Percentiles rank a stretch among this genome's conserved stretches.
Evolutionary conservation across 2,113 vertebrate species (phyloP).

Genomic region (Amphiprion ocellaris): DNA sequence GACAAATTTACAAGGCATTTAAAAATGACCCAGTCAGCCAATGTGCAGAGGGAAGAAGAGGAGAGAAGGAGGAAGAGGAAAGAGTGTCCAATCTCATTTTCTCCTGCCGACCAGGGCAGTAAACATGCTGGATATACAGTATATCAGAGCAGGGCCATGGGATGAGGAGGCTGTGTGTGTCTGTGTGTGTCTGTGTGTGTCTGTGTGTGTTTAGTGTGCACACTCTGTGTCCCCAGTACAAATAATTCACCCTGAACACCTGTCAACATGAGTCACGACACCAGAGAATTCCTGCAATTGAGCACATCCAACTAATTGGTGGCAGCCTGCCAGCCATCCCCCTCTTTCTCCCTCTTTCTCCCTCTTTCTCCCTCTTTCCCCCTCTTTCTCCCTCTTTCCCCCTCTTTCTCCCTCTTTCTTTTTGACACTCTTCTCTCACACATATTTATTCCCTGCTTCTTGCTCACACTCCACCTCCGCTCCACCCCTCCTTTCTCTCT

Average conservation of each 20-base stretch:
- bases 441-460: slow-evolving; percentile 52
- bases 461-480: slow-evolving; percentile 35
- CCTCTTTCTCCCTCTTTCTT: slow-evolving; percentile 11
- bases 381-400: slow-evolving; percentile 20
- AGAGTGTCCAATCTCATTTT: slow-evolving; percentile 78
- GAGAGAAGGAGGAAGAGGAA: slow-evolving; percentile 59
- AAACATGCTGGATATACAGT: slow-evolving; percentile 74
- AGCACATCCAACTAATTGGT: slow-evolving; percentile 91
- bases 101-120: slow-evolving; percentile 73
- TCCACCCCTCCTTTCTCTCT: slow-evolving; percentile 29
- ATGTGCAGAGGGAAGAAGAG: slow-evolving; percentile 62
- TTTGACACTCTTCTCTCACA: slow-evolving; percentile 23
- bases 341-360: slow-evolving; percentile 14
- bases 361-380: neutral
- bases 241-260: slow-evolving; percentile 82
- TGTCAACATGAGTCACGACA: slow-evolving; percentile 84
- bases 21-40: slow-evolving; percentile 83
- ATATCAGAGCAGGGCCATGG: slow-evolving; percentile 67
- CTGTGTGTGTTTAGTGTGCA: slow-evolving; percentile 36
- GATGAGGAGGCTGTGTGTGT: slow-evolving; percentile 47
- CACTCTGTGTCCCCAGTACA: slow-evolving; percentile 55
- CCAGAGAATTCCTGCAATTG: slow-evolving; percentile 88
- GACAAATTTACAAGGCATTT: slow-evolving; percentile 87
- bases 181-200: slow-evolving; percentile 17
- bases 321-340: slow-evolving; percentile 84